Evolutionary conservation across 2,797 vertebrate species (phyloP).

Genomic region (Margarornis squamiger): DNA sequence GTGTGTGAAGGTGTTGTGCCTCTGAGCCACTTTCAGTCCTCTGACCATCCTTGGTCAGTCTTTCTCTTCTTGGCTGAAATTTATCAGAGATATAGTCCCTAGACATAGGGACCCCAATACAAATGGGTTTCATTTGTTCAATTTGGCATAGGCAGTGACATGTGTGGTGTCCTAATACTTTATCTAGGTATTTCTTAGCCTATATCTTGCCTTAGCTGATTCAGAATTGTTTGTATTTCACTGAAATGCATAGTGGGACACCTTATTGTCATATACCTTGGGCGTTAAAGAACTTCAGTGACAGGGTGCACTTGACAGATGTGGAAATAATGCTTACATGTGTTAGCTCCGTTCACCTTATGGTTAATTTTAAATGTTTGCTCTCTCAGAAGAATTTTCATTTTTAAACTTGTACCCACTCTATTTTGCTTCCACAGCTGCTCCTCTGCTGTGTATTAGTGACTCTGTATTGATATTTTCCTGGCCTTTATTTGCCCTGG

Average conservation of each 20-base stretch:
- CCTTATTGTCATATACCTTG: not conserved
- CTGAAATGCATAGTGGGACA: accelerated
- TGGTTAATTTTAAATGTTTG: not conserved
- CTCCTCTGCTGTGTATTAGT: not conserved
- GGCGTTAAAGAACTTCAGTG: not conserved
- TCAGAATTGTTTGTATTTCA: not conserved
- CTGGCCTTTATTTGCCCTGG: not conserved
- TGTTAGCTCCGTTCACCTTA: not conserved
- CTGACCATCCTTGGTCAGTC: not conserved
- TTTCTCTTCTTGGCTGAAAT: not conserved
- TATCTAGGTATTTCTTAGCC: not conserved
- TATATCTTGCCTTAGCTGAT: not conserved
- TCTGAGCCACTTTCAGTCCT: not conserved
- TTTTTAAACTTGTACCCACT: not conserved
- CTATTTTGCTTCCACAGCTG: not conserved
- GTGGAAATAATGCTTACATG: not conserved
- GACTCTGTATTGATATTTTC: not conserved
- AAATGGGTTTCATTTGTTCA: not conserved
- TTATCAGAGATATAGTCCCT: not conserved
- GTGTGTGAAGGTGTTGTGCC: not conserved
- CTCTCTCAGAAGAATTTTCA: not conserved
- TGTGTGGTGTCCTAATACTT: not conserved
- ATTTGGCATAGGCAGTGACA: not conserved
- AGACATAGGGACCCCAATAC: not conserved
- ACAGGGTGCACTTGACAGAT: not conserved